Base-by-base conservation (phyloP, 2,113 vertebrate genomes). In the Desmodus rotundus region DNA sequence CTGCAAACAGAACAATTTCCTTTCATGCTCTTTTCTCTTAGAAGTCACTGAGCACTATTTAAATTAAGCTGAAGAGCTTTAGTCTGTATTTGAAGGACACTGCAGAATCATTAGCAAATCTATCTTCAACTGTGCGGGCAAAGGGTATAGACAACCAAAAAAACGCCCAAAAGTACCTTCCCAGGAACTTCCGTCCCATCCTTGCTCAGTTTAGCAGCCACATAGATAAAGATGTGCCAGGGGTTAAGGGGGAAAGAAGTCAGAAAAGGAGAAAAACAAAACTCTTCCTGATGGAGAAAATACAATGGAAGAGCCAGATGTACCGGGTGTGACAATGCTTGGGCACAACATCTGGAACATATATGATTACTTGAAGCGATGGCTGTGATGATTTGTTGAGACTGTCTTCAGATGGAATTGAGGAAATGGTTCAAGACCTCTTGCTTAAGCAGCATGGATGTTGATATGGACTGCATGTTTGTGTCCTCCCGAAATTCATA, bases 1-100 rank as follows among this genome's bases (percentile, higher is more conserved):
- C 31, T 89, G 88, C 50, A 95, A 94, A 78, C 5, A 28, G 33
- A 96, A 83, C 43, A 43, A 83, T 89, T 97, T 94, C 38, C 67
- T 93, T 84, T 82, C 52, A 43, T 3, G 28, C 16, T 93, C 15
- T 56, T 91, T 91, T 58, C 47, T 89, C 80, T 91, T 78, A 47
- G 22, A 94, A 78, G 81, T 58, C 65, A 65, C 52, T 26, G 17
- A 68, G 10, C 20, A 90, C 28, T 68, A 93, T 61, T 91, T 70
- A 72, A 92, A 70, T 94, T 47, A 86, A 68, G 56, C 17, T 8
- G 22, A 92, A 96, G 67, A 43, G 20, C 33, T 96, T 86, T 45
- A 73, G 41, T 17, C 3, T 72, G 22, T 83, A 87, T 63, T 77
- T 95, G 31, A 94, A 81, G 91, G 41, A 72, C 20, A 70, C 4